phyloP scores from a whole-genome alignment of 2,113 vertebrate species.

The Furnarius figulus region DNA sequence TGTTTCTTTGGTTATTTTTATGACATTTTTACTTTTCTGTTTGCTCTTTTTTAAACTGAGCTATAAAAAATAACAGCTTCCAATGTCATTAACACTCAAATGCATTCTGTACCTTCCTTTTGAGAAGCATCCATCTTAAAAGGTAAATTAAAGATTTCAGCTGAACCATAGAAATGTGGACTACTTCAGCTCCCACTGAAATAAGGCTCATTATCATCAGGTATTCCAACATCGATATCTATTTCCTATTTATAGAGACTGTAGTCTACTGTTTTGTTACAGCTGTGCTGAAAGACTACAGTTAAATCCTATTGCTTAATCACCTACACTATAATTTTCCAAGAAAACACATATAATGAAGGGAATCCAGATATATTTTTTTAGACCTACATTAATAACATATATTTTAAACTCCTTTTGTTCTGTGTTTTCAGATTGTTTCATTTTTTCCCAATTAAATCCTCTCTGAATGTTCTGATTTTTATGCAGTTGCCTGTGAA shows the following conservation, averaged over 20 bases:
- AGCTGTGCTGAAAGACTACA: not conserved
- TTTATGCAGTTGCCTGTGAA: not conserved
- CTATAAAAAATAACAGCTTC: not conserved
- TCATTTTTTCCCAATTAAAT: not conserved
- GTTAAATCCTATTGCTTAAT: not conserved
- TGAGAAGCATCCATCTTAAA: not conserved
- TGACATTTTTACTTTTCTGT: constrained; percentile 1
- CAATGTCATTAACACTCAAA: not conserved
- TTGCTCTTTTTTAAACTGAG: not conserved
- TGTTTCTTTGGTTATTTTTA: constrained; percentile 21
- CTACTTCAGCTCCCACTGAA: not conserved
- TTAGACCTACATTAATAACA: not conserved
- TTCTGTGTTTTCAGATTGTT: not conserved
- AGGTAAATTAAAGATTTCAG: not conserved
- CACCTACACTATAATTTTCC: not conserved
- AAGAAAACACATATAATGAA: not conserved
- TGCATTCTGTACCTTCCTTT: not conserved
- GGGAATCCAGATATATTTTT: not conserved
- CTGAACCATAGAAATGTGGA: not conserved
- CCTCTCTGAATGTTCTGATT: not conserved
- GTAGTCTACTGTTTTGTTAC: not conserved
- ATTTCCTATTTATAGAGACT: not conserved
- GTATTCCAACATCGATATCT: not conserved
- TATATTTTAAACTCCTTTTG: not conserved
- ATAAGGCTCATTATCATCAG: not conserved